phyloP scores from a whole-genome alignment of 2,888 invertebrate genomes.

The Automeris io region DNA sequence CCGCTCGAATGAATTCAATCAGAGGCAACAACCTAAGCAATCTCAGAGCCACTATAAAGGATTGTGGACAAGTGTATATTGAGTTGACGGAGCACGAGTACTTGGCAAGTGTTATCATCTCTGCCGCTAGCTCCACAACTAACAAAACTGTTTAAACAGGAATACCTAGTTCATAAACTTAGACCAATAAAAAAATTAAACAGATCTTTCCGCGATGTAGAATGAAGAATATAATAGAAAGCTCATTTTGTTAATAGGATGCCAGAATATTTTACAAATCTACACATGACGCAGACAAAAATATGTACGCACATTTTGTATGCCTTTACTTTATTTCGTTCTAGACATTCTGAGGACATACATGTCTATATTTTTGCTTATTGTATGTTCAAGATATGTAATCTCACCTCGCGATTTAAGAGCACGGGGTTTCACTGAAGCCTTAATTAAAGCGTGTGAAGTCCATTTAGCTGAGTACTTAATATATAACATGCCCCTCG shows the following conservation, averaged over 20 bases:
- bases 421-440: slow-evolving; percentile 12
- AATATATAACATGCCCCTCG: slow-evolving; percentile 23
- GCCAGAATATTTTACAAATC: too few relatives aligned
- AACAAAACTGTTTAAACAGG: slow-evolving; percentile 37
- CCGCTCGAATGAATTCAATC: slow-evolving; percentile 62
- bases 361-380: too few relatives aligned
- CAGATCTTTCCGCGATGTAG: slow-evolving; percentile 2
- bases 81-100: slow-evolving; percentile 51
- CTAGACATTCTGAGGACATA: too few relatives aligned
- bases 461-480: slow-evolving; percentile 24
- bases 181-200: slow-evolving; percentile 28
- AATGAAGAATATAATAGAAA: too few relatives aligned
- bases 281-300: too few relatives aligned
- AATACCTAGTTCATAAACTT: slow-evolving; percentile 25
- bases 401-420: slow-evolving; percentile 1
- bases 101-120: slow-evolving; percentile 43
- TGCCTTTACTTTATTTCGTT: too few relatives aligned
- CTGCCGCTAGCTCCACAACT: slow-evolving; percentile 34
- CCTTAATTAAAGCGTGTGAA: slow-evolving; percentile 21
- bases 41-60: slow-evolving; percentile 56
- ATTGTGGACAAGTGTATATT: slow-evolving; percentile 60
- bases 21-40: slow-evolving; percentile 68
- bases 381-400: too few relatives aligned
- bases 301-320: too few relatives aligned
- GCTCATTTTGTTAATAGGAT: too few relatives aligned